Percentiles rank a stretch among this genome's conserved stretches.
Evolutionary conservation across 2,797 vertebrate genomes (phyloP).

Genomic region (Chrosomus eos): DNA sequence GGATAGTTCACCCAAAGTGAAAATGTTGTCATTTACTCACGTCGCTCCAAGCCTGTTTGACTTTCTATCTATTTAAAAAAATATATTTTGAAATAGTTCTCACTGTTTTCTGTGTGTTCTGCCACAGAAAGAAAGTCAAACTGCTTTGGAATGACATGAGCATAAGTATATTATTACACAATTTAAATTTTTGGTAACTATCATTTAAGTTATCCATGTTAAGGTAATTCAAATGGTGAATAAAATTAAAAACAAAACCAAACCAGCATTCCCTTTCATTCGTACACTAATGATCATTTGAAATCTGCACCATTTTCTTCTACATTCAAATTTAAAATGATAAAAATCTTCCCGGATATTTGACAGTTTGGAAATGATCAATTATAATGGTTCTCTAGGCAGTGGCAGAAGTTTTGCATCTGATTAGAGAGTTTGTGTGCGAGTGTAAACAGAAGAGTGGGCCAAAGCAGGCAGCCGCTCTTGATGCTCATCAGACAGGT

Average conservation of each 20-base stretch:
- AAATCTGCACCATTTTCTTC: not conserved
- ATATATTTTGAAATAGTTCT: too few species aligned
- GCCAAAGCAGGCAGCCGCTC: constrained; percentile 69
- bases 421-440: constrained; percentile 36
- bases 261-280: not conserved
- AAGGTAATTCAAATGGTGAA: not conserved
- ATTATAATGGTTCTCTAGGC: constrained; percentile 36
- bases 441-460: constrained; percentile 55
- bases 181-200: not conserved
- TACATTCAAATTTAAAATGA: not conserved
- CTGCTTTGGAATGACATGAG: not conserved
- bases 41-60: too few species aligned
- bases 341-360: constrained; percentile 31
- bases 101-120: not conserved
- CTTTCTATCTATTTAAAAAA: too few species aligned
- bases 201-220: not conserved
- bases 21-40: too few species aligned
- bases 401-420: constrained; percentile 12
- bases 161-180: not conserved
- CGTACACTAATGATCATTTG: not conserved
- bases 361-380: constrained; percentile 40
- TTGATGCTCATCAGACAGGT: constrained; percentile 80
- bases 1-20: too few species aligned
- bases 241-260: not conserved
- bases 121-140: not conserved